Evolutionary conservation across 2,888 invertebrate species (phyloP), one percentile per base, ranked within the genome.

Genomic region (Tenthredo amoena): DNA sequence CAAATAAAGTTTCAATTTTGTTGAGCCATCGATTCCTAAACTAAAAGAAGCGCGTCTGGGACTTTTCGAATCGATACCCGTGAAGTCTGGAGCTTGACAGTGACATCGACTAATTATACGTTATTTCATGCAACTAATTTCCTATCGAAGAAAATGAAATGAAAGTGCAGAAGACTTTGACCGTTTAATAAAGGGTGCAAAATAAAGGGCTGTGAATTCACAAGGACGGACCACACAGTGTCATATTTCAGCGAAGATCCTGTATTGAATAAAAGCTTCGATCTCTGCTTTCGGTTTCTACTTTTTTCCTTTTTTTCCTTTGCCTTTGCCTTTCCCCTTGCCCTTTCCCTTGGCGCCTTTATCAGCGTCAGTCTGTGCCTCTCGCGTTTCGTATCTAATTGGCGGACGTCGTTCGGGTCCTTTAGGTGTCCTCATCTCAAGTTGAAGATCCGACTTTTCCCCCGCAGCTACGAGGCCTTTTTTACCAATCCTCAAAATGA

Each of bases 341-440:
- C 79, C 87, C 40, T 85, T 86, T 3, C 31, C 88, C 12, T 86
- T 85, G 47, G 86, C 90, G 12, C 76, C 86, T 6, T 79, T 87
- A 12, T 89, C 87, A 4, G 94, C 95, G 0, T 94, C 94, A n/a
- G 96, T 95, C 90, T 97, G 97, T 26, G 96, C 95, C 88, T 96
- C 95, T 21, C 96, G 94, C 21, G 96, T 96, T 81, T 95, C 95
- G 89, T 95, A 95, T 47, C 95, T 94, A 0, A 95, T 94, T 0
- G 96, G 95, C 15, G 95, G 95, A 31, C 94, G 91, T 47, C 94
- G 94, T 0, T 95, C 95, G 0, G 96, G 95, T 0, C 96, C 96
- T 86, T 96, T 96, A 0, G 97, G 97, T 0, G 97, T 97, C 83
- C 96, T 95, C 90, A 97, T 92, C 89, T 97, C 97, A 88, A 97